These are phyloP conservation scores for Umimayanthus chanpuru DNA, from an alignment of 92 coral and sea anemone species.

Conservation along the genomic window DNA sequence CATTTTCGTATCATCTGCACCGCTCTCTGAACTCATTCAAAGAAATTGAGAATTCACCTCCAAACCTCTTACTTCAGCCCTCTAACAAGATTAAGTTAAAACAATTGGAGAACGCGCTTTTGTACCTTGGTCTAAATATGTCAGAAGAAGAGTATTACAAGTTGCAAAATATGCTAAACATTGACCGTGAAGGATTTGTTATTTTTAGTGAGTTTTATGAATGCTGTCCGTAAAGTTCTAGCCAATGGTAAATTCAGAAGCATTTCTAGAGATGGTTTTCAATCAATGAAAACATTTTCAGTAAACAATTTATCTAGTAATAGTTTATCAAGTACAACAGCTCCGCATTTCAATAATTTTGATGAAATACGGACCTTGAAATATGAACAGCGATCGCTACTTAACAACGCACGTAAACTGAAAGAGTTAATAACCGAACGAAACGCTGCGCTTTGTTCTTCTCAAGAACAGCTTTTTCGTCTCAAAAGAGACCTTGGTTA, in stretches of 20 bases:
- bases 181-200: background rate
- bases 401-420: background rate
- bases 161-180: background rate
- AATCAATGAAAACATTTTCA: background rate
- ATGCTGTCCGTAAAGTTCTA: background rate
- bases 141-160: background rate
- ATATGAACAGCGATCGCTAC: background rate
- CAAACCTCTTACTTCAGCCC: background rate
- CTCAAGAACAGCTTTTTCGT: constrained; percentile 10
- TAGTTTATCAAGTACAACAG: background rate
- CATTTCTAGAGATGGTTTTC: background rate
- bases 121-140: background rate
- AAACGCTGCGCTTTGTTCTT: background rate
- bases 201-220: background rate
- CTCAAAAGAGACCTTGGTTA: background rate
- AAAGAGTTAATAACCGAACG: background rate
- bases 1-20: background rate
- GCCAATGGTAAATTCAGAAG: background rate
- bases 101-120: background rate
- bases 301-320: background rate
- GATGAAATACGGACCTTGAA: background rate
- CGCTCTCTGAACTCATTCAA: background rate
- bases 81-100: background rate
- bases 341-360: background rate
- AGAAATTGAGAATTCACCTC: too few relatives aligned